Evolutionary conservation across 2,888 invertebrate genomes (phyloP).

Genomic region (Polia nebulosa): DNA sequence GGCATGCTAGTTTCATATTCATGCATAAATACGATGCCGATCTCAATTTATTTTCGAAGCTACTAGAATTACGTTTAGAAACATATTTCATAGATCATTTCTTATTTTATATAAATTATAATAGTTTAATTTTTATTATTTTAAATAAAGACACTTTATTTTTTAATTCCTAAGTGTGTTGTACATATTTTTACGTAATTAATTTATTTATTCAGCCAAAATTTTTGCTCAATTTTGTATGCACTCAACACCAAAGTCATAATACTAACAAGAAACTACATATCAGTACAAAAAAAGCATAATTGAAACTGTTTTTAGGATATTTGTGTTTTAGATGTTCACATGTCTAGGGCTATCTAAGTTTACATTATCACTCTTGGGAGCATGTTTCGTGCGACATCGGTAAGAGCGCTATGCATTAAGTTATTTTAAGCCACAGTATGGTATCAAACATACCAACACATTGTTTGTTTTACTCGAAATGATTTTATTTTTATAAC

Average conservation of each 20-base stretch:
- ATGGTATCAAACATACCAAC: constrained; percentile 53
- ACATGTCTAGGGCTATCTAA: constrained; percentile 15
- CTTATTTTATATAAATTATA: constrained; percentile 81
- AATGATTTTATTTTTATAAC: constrained; percentile 5
- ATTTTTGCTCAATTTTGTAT: constrained; percentile 90
- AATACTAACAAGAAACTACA: constrained; percentile 85
- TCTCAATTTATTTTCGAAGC: constrained; percentile 90
- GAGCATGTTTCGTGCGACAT: constrained; percentile 7
- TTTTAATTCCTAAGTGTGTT: constrained; percentile 78
- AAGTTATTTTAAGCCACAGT: constrained; percentile 72
- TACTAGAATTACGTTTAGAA: constrained; percentile 85
- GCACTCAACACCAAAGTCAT: constrained; percentile 91
- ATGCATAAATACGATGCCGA: constrained; percentile 83
- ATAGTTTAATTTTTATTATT: constrained; percentile 79
- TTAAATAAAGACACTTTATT: constrained; percentile 88
- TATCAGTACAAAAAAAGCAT: constrained; percentile 89
- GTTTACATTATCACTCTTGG: neutral
- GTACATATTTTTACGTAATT: constrained; percentile 82
- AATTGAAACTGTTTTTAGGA: constrained; percentile 73
- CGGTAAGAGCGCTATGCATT: constrained; percentile 73
- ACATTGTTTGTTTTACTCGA: constrained; percentile 41
- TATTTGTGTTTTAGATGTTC: constrained; percentile 41
- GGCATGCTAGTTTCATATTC: constrained; percentile 70
- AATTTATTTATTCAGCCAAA: constrained; percentile 89
- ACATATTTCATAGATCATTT: constrained; percentile 77